Conservation (phyloP, 2,113 vertebrate genomes). For the Tretioscincus oriximinensis region DNA sequence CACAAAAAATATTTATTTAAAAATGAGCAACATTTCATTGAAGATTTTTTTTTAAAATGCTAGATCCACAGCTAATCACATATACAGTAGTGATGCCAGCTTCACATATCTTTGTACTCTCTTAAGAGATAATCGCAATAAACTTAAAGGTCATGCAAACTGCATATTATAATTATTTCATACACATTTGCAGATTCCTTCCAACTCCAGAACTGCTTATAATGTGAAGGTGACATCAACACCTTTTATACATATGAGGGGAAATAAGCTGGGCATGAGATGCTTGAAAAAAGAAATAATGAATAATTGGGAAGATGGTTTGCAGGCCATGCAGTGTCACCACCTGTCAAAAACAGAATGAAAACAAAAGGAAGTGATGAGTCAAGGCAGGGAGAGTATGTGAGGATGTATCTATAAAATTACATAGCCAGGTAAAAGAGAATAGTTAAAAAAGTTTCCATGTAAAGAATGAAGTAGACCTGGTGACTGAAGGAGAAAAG, state of each 20-base stretch:
- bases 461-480: slow-evolving; percentile 77
- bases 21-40: slow-evolving; percentile 35
- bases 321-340: slow-evolving; percentile 73
- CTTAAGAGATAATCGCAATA: background rate
- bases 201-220: slow-evolving; percentile 27
- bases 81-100: slow-evolving; percentile 64
- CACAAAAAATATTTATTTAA: slow-evolving; percentile 46
- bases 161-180: background rate
- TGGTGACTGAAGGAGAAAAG: slow-evolving; percentile 84
- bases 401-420: slow-evolving; percentile 54
- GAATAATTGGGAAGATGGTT: slow-evolving; percentile 68
- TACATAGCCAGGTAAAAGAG: slow-evolving; percentile 55
- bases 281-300: slow-evolving; percentile 58
- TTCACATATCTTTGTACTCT: slow-evolving; percentile 53
- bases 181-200: background rate
- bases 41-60: slow-evolving; percentile 42
- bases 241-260: slow-evolving; percentile 47
- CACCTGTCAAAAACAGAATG: slow-evolving; percentile 70
- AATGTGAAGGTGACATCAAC: slow-evolving; percentile 71
- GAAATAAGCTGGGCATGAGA: slow-evolving; percentile 54
- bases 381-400: slow-evolving; percentile 61
- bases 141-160: background rate
- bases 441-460: slow-evolving; percentile 55
- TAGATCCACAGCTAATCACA: slow-evolving; percentile 19
- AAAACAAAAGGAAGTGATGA: slow-evolving; percentile 63